Conservation (phyloP, 2,888 invertebrate species). For the Thecocarcelia acutangulata region DNA sequence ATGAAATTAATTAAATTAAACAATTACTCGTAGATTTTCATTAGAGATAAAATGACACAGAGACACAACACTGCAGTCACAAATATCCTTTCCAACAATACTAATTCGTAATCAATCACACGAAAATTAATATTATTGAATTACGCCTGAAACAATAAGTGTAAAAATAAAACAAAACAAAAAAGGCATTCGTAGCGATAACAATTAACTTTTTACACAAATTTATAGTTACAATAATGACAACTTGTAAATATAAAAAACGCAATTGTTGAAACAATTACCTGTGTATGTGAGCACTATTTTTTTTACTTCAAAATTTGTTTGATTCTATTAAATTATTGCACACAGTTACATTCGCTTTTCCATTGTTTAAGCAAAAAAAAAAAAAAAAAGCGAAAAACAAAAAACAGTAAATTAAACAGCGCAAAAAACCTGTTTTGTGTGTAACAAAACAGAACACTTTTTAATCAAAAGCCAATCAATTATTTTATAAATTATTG, state of each 20-base stretch:
- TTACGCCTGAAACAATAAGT: conserved; percentile 36
- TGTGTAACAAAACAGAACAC: conserved; percentile 38
- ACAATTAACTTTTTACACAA: conserved; percentile 40
- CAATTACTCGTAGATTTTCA: conserved; percentile 41
- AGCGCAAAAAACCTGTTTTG: conserved; percentile 36
- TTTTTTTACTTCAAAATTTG: conserved; percentile 4
- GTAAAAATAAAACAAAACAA: conserved; percentile 10
- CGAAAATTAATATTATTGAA: conserved; percentile 64
- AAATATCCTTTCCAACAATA: neutral
- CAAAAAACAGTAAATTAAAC: conserved; percentile 20
- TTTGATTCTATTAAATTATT: conserved; percentile 21
- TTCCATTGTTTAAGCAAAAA: conserved; percentile 12
- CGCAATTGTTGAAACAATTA: conserved; percentile 37
- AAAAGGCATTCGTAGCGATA: conserved; percentile 15
- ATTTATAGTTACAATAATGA: conserved; percentile 30
- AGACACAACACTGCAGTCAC: neutral
- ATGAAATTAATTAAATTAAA: conserved; percentile 57
- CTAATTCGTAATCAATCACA: conserved; percentile 55
- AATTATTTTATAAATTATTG: conserved; percentile 49
- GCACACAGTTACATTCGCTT: conserved; percentile 9
- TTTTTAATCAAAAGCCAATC: conserved; percentile 55
- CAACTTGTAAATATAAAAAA: conserved; percentile 14
- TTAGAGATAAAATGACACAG: conserved; percentile 4
- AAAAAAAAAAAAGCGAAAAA: neutral
- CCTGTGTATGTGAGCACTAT: neutral